phyloP scores from a whole-genome alignment of 2,888 invertebrate species.

The Rhaphigaster nebulosa region DNA sequence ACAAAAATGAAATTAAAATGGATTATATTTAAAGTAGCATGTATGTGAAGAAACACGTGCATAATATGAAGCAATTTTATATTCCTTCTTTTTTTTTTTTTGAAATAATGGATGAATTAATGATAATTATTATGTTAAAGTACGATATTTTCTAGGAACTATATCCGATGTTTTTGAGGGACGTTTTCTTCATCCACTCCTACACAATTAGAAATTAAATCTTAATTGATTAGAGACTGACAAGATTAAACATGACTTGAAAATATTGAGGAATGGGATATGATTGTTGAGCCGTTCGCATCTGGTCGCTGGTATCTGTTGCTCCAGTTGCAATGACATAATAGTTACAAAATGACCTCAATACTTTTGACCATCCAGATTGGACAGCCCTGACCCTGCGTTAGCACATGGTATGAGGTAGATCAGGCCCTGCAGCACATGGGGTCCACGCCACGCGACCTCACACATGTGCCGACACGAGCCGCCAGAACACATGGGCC shows the following conservation, averaged over 20 bases:
- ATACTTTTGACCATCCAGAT: neutral
- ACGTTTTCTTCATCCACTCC: neutral
- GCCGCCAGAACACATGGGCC: slow-evolving; percentile 28
- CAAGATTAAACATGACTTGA: neutral
- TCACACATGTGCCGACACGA: slow-evolving; percentile 38
- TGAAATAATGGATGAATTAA: too few relatives aligned
- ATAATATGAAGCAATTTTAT: too few relatives aligned
- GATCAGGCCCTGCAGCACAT: neutral
- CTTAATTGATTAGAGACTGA: neutral
- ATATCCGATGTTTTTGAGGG: too few relatives aligned
- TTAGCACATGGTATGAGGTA: neutral
- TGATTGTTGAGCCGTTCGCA: neutral
- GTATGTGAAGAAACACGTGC: too few relatives aligned
- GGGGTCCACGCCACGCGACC: slow-evolving; percentile 17
- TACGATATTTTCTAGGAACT: neutral
- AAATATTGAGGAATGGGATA: neutral
- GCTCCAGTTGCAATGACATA: neutral
- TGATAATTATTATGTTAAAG: too few relatives aligned
- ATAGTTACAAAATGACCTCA: neutral
- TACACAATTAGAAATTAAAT: neutral
- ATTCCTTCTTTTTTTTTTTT: too few relatives aligned
- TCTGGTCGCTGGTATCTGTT: neutral
- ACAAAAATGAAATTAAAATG: too few relatives aligned
- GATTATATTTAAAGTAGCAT: too few relatives aligned
- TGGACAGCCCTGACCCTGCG: neutral